Conservation (phyloP, 2,113 vertebrate species). For the Pomatorhinus ruficollis region DNA sequence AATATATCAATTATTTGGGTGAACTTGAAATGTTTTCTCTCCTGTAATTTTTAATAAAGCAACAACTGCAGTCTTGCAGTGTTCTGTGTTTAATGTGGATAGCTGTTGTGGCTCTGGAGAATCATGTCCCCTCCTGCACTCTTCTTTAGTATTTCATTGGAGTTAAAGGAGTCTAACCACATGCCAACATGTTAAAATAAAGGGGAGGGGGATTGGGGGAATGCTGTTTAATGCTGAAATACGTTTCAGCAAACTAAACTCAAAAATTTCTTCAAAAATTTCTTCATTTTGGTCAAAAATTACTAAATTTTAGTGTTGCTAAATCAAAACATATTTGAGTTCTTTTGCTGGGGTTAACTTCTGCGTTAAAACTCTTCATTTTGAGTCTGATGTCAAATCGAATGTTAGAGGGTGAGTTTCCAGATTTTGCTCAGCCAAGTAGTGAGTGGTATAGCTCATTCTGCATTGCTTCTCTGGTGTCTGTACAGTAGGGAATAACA, state of each 20-base stretch:
- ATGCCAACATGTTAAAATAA: not conserved
- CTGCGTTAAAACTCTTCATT: not conserved
- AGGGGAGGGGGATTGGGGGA: accelerated
- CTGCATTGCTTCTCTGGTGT: not conserved
- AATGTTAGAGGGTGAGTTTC: not conserved
- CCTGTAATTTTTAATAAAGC: not conserved
- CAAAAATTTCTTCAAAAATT: not conserved
- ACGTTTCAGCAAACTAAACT: not conserved
- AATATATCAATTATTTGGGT: not conserved
- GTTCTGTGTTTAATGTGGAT: not conserved
- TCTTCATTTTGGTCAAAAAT: not conserved
- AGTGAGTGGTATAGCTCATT: not conserved
- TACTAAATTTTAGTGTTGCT: not conserved
- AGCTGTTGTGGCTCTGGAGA: not conserved
- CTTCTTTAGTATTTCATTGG: not conserved
- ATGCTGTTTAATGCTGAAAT: not conserved
- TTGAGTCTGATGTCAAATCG: not conserved
- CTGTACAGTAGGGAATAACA: not conserved
- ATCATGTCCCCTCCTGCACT: not conserved
- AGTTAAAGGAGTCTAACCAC: not conserved
- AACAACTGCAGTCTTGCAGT: not conserved
- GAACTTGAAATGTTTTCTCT: not conserved
- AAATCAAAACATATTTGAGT: not conserved
- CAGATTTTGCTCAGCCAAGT: not conserved
- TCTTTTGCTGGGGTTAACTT: not conserved